A percentile compares a stretch with the other conserved stretches of the same genome.
These are phyloP conservation scores for Blastobasis lacticolella DNA, from an alignment of 2,888 invertebrate species.

Conservation along the genomic window DNA sequence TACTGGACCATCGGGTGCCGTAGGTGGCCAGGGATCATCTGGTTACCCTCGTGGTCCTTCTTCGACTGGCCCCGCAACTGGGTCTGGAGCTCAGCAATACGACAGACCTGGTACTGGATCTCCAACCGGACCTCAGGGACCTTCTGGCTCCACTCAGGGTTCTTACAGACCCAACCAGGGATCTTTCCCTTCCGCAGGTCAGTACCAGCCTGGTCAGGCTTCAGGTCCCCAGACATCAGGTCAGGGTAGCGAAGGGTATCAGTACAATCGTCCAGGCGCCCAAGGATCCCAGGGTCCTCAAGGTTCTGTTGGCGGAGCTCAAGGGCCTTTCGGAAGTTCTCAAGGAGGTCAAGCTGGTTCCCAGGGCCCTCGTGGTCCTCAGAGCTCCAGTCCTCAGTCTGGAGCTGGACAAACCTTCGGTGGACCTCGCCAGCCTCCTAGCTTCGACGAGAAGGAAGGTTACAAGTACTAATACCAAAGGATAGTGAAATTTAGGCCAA, in stretches of 20 bases:
- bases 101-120: slow-evolving; percentile 1
- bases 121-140: slow-evolving; percentile 17
- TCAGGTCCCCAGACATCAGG: slow-evolving; percentile 16
- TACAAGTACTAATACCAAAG: slow-evolving; percentile 60
- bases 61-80: not conserved
- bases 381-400: slow-evolving; percentile 6
- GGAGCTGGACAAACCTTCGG: slow-evolving; percentile 34
- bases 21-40: not conserved
- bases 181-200: not conserved
- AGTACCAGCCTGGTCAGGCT: slow-evolving; percentile 11
- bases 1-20: slow-evolving; percentile 7
- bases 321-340: slow-evolving; percentile 1
- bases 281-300: slow-evolving; percentile 9
- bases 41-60: not conserved
- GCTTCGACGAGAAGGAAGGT: slow-evolving; percentile 58
- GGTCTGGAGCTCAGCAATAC: slow-evolving; percentile 4
- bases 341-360: slow-evolving; percentile 8
- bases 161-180: slow-evolving; percentile 12
- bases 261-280: slow-evolving; percentile 29
- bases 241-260: slow-evolving; percentile 22
- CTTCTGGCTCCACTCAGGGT: slow-evolving; percentile 6
- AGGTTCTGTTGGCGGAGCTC: not conserved
- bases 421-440: slow-evolving; percentile 59
- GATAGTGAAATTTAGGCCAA: slow-evolving; percentile 24
- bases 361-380: not conserved